These are phyloP conservation scores for Epizoanthus fatuus DNA, from an alignment of 92 coral and sea anemone genomes.

Conservation along the genomic window DNA sequence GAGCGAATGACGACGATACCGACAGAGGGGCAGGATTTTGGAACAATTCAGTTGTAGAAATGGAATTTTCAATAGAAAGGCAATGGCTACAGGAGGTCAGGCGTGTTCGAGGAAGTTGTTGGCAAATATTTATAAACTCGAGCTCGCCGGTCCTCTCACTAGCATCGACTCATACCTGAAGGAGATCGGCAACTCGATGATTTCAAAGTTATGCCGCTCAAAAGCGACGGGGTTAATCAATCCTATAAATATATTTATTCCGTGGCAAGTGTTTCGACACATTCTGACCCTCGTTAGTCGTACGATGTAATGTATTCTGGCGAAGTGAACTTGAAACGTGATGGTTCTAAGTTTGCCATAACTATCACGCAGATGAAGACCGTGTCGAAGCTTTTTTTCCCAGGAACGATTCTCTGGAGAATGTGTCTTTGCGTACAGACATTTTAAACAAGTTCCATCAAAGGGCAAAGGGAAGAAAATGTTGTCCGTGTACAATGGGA, in stretches of 20 bases:
- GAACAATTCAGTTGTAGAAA: no score
- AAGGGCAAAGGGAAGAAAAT: slow-evolving; percentile 46
- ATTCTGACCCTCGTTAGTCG: slow-evolving; percentile 35
- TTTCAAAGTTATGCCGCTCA: no score
- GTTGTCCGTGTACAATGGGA: slow-evolving; percentile 64
- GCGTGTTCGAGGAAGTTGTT: no score
- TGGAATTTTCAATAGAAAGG: no score
- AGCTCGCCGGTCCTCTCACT: no score
- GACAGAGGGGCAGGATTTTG: no score
- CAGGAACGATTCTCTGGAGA: slow-evolving; percentile 65
- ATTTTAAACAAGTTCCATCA: slow-evolving; percentile 68
- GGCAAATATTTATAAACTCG: no score
- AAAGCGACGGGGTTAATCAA: slow-evolving; percentile 64
- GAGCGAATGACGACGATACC: no score
- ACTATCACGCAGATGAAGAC: slow-evolving; percentile 41
- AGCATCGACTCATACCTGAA: no score
- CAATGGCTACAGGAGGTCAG: no score
- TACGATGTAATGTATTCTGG: not conserved
- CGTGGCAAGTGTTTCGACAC: slow-evolving; percentile 72
- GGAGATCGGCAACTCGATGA: no score
- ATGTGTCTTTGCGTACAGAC: slow-evolving; percentile 61
- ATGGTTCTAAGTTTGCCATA: slow-evolving; percentile 2
- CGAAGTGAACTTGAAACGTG: slow-evolving; percentile 46
- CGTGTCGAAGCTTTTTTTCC: slow-evolving; percentile 61
- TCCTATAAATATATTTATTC: slow-evolving; percentile 63